A percentile compares a stretch with the other conserved stretches of the same genome.
These are phyloP conservation scores for Clistopyga incitator DNA, from an alignment of 2,888 invertebrate genomes.

Conservation along the genomic window DNA sequence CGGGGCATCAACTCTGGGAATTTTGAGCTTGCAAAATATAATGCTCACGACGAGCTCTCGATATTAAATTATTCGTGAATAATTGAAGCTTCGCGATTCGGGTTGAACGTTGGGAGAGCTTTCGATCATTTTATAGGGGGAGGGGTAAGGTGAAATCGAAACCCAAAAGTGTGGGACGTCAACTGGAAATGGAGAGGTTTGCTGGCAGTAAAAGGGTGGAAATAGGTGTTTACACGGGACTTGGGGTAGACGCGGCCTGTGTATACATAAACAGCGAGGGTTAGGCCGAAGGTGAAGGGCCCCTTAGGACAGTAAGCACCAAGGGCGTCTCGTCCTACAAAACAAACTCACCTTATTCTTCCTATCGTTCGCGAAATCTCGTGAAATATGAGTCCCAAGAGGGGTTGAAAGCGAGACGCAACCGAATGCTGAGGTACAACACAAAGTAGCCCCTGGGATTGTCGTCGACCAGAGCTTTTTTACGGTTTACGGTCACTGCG, in stretches of 20 bases:
- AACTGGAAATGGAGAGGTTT: not conserved
- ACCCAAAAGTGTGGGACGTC: not conserved
- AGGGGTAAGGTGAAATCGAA: not conserved
- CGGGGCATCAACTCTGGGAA: too few relatives aligned
- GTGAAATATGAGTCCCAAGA: constrained; percentile 61
- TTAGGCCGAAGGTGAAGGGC: not conserved
- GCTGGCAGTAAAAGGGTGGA: constrained; percentile 21
- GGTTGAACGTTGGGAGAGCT: not conserved
- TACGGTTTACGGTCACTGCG: constrained; percentile 49
- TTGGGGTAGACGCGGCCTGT: not conserved
- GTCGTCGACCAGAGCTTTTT: constrained; percentile 48
- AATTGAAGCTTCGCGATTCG: not conserved
- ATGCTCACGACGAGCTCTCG: not conserved
- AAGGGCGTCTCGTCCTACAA: constrained; percentile 14
- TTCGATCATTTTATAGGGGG: not conserved
- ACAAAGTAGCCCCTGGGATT: constrained; percentile 47
- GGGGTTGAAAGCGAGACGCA: constrained; percentile 22
- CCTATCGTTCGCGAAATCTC: constrained; percentile 42
- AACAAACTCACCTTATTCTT: constrained; percentile 33
- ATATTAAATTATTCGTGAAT: not conserved
- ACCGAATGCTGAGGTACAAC: constrained; percentile 43
- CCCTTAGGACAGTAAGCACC: not conserved
- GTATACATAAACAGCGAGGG: constrained; percentile 13
- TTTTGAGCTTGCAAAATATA: not conserved
- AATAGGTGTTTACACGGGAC: constrained; percentile 29